Evolutionary conservation across 2,888 invertebrate genomes (phyloP).

Genomic region (Lordiphosa andalusiaca): DNA sequence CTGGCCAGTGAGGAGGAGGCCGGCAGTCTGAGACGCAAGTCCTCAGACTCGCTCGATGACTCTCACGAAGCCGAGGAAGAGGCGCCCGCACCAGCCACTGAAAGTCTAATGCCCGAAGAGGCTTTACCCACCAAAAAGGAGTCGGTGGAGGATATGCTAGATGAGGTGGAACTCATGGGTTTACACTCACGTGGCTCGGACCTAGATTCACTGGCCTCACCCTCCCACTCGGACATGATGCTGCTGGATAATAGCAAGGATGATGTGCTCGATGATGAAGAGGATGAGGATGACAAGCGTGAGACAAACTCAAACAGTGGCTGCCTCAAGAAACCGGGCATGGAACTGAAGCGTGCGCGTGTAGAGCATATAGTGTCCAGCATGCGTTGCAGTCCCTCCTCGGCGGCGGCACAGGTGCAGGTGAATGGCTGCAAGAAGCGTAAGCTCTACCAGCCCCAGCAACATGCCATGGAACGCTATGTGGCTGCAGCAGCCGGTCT

Average conservation of each 20-base stretch:
- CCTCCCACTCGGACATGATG: conserved; percentile 81
- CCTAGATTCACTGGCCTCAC: conserved; percentile 83
- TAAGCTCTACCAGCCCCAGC: conserved; percentile 97
- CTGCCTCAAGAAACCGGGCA: conserved; percentile 83
- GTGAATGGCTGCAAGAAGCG: conserved; percentile 96
- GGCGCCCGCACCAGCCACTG: conserved; percentile 25
- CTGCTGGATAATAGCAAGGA: conserved; percentile 83
- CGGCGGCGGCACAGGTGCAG: conserved; percentile 82
- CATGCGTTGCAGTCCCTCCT: conserved; percentile 93
- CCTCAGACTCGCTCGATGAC: conserved; percentile 68
- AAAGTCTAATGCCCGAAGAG: conserved; percentile 20
- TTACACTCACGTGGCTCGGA: conserved; percentile 78
- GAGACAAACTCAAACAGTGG: conserved; percentile 80
- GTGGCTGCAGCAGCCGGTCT: conserved; percentile 82
- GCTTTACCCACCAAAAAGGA: conserved; percentile 76
- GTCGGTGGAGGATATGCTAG: conserved; percentile 75
- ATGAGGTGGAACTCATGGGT: conserved; percentile 79
- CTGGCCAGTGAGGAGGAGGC: conserved; percentile 41
- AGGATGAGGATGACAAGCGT: conserved; percentile 79
- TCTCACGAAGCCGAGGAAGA: conserved; percentile 44
- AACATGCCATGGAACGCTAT: conserved; percentile 87
- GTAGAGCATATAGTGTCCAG: conserved; percentile 97
- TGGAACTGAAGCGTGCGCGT: conserved; percentile 94
- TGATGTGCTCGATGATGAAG: conserved; percentile 84
- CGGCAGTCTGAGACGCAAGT: conserved; percentile 63